These are phyloP conservation scores for Trissonchulus latispiculum DNA, from an alignment of 2,888 invertebrate species.

Conservation along the genomic window DNA sequence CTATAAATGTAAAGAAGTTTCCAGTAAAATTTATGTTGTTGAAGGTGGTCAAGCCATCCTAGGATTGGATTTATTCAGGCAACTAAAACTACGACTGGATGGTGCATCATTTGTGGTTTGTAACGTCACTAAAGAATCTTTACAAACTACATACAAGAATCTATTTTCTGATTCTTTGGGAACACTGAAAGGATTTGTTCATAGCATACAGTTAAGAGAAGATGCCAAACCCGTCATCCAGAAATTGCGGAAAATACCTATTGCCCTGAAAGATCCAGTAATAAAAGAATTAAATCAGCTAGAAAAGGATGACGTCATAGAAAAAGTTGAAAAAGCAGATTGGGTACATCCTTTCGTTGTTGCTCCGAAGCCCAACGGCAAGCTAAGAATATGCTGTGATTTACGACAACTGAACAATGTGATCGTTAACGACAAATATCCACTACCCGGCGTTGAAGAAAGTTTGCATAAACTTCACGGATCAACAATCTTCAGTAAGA, in stretches of 20 bases:
- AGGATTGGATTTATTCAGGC: neutral
- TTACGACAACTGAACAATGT: neutral
- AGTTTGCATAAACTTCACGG: neutral
- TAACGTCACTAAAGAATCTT: neutral
- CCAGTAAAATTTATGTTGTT: neutral
- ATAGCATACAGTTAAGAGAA: neutral
- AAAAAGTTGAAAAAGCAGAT: neutral
- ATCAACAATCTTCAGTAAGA: neutral
- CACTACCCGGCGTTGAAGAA: neutral
- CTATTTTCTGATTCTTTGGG: neutral
- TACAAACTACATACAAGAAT: neutral
- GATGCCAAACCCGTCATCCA: neutral
- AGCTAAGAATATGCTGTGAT: neutral
- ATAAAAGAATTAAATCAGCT: neutral
- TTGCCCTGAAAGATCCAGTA: neutral
- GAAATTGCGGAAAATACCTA: neutral
- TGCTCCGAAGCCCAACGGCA: neutral
- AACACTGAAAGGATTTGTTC: neutral
- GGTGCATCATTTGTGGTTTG: neutral
- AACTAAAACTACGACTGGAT: neutral
- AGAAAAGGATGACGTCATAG: neutral
- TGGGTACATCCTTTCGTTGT: neutral
- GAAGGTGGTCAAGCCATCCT: neutral
- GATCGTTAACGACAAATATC: neutral
- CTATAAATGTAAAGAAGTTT: neutral